Percentiles rank a stretch among this genome's conserved stretches.
Conservation (phyloP, 2,888 invertebrate species). For the Rotaria magnacalcarata region DNA sequence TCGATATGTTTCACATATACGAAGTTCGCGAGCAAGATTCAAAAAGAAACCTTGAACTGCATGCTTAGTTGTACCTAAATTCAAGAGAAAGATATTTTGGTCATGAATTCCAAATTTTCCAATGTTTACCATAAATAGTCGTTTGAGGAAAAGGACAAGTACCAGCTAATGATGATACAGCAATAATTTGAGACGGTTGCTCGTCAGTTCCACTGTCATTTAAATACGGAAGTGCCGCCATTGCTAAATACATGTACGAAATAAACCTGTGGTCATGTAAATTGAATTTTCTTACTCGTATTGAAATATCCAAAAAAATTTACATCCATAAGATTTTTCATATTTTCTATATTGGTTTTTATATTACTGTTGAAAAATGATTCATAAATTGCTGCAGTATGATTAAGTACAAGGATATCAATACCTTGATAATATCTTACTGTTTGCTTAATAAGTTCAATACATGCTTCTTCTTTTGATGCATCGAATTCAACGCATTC, state of each 20-base stretch:
- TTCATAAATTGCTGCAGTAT: conserved; percentile 48
- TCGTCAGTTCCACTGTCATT: neutral
- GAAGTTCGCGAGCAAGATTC: conserved; percentile 20
- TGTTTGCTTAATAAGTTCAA: conserved; percentile 50
- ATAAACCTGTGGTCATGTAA: neutral
- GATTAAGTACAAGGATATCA: conserved; percentile 56
- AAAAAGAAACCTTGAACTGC: neutral
- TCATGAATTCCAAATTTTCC: no score
- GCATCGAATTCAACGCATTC: conserved; percentile 52
- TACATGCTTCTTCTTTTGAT: conserved; percentile 50
- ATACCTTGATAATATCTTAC: conserved; percentile 50
- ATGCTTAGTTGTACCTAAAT: neutral
- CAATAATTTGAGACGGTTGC: conserved; percentile 12
- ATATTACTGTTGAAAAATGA: neutral
- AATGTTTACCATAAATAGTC: neutral
- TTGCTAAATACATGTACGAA: neutral
- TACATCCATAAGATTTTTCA: neutral
- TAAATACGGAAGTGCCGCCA: neutral
- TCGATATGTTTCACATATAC: neutral
- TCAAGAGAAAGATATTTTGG: neutral
- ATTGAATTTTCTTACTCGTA: neutral
- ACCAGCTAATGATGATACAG: neutral
- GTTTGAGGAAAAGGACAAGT: neutral
- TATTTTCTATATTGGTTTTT: neutral
- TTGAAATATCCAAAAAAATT: conserved; percentile 33